Conservation (phyloP, 1,140 invertebrate species). For the Atopsyche davidsoni region DNA sequence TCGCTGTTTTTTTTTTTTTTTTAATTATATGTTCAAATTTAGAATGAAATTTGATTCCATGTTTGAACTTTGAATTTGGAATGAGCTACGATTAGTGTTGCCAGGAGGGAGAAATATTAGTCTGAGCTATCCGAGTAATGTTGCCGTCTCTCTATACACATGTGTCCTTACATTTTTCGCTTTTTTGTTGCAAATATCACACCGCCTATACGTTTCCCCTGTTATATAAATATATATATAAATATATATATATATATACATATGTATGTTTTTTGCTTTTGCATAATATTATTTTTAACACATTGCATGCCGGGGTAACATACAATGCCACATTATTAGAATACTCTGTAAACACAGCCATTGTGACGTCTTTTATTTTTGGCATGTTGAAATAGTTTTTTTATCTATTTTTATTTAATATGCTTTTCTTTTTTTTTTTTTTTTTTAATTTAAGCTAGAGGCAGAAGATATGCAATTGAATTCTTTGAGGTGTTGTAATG, state of each 20-base stretch:
- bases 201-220: not conserved
- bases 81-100: conserved; percentile 7
- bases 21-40: no score
- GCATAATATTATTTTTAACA: conserved; percentile 25
- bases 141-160: conserved; percentile 4
- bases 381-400: no score
- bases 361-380: no score
- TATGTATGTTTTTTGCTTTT: conserved; percentile 27
- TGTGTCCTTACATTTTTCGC: conserved; percentile 11
- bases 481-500: no score
- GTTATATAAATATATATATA: conserved; percentile 1
- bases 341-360: not conserved
- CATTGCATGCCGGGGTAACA: conserved; percentile 21
- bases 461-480: no score
- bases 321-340: conserved; percentile 5
- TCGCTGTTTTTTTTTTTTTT: no score
- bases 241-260: conserved; percentile 9
- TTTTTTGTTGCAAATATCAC: conserved; percentile 10
- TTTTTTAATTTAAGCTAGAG: no score
- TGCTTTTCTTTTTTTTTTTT: no score
- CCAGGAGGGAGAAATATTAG: conserved; percentile 3
- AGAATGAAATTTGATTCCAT: no score
- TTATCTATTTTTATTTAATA: no score
- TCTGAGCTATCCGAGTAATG: no score
- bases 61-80: no score